Evolutionary conservation across 2,888 invertebrate species (phyloP).

Genomic region (Tyria jacobaeae): DNA sequence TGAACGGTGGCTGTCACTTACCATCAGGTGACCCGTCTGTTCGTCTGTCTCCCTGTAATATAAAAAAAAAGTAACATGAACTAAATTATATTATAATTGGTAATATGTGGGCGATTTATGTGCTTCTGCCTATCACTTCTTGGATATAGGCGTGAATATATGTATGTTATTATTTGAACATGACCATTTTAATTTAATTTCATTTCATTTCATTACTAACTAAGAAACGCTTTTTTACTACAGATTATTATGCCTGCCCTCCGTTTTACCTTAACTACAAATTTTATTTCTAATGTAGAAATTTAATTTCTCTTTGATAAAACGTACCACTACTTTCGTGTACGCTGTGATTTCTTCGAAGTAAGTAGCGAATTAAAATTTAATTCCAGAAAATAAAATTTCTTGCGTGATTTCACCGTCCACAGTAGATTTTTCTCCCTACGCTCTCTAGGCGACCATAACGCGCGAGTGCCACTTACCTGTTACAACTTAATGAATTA

Average conservation of each 20-base stretch:
- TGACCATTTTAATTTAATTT: too few relatives aligned
- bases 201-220: too few relatives aligned
- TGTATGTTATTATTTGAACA: too few relatives aligned
- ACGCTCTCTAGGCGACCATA: conserved; percentile 73
- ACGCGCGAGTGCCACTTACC: conserved; percentile 82
- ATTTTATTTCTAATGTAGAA: not conserved
- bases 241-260: too few relatives aligned
- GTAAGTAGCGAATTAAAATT: conserved; percentile 70
- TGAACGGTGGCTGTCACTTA: too few relatives aligned
- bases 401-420: conserved; percentile 68
- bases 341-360: conserved; percentile 49
- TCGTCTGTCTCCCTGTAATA: too few relatives aligned
- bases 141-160: too few relatives aligned
- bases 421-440: conserved; percentile 61
- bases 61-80: too few relatives aligned
- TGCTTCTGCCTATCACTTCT: too few relatives aligned
- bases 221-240: not conserved
- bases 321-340: conserved; percentile 24
- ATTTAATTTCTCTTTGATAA: conserved; percentile 12
- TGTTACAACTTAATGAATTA: conserved; percentile 84
- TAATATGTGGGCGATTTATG: too few relatives aligned
- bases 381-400: conserved; percentile 75
- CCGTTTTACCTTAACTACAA: not conserved
- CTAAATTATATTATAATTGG: too few relatives aligned
- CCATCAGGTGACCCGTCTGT: too few relatives aligned